These are phyloP conservation scores for Phalanger gymnotis DNA, from an alignment of 2,797 vertebrate species.

Conservation along the genomic window DNA sequence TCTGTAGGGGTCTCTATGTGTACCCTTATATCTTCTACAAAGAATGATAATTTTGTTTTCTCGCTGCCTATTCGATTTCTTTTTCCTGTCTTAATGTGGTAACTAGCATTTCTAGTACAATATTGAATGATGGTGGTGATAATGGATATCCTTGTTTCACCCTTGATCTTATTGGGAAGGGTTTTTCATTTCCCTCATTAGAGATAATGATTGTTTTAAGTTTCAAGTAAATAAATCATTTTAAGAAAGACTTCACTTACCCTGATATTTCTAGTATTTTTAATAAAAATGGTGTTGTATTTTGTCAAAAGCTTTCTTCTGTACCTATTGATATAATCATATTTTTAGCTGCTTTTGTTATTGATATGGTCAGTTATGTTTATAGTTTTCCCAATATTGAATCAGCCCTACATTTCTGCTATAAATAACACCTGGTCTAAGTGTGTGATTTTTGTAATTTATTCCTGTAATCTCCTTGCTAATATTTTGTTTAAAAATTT, in stretches of 20 bases:
- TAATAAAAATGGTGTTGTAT: background rate
- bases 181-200: too few species aligned
- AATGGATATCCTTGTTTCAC: too few species aligned
- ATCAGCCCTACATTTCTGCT: background rate
- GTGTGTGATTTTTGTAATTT: background rate
- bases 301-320: background rate
- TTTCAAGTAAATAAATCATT: too few species aligned
- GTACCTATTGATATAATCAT: background rate
- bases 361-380: background rate
- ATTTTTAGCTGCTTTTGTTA: background rate
- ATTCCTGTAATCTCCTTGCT: background rate
- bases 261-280: background rate
- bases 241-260: background rate
- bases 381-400: background rate
- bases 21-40: too few species aligned
- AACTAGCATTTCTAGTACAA: too few species aligned
- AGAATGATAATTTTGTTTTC: too few species aligned
- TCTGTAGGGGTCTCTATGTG: too few species aligned
- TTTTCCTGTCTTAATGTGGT: too few species aligned
- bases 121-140: too few species aligned
- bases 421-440: background rate
- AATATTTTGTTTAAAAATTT: background rate
- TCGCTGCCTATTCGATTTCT: too few species aligned
- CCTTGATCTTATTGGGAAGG: too few species aligned
- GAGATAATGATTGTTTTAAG: too few species aligned